Conservation (phyloP, 2,888 invertebrate genomes). For the Drosophila crucigera region DNA sequence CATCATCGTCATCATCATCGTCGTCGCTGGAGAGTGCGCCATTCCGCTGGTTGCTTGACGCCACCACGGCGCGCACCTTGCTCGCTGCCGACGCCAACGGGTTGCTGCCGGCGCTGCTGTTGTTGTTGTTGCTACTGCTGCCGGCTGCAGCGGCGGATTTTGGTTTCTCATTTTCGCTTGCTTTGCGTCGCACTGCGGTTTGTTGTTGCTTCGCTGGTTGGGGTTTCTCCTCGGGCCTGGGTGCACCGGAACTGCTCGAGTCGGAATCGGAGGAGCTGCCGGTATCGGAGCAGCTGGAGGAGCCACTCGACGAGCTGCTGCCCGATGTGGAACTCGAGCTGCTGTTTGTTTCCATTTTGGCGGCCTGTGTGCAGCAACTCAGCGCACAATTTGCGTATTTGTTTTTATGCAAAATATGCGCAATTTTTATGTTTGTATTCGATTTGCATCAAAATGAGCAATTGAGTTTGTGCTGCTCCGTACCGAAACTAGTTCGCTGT, state of each 20-base stretch:
- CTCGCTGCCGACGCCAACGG: slow-evolving; percentile 52
- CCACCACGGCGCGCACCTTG: slow-evolving; percentile 60
- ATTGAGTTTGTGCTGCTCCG: slow-evolving; percentile 21
- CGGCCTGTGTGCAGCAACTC: neutral
- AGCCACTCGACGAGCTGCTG: slow-evolving; percentile 89
- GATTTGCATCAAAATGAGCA: slow-evolving; percentile 49
- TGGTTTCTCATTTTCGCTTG: slow-evolving; percentile 47
- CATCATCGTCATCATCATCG: slow-evolving; percentile 55
- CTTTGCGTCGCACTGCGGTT: slow-evolving; percentile 53
- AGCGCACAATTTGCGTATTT: neutral
- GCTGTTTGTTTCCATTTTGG: slow-evolving; percentile 54
- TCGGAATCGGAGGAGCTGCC: slow-evolving; percentile 88
- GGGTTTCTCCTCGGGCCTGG: slow-evolving; percentile 80
- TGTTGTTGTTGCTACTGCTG: slow-evolving; percentile 4
- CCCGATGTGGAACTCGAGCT: slow-evolving; percentile 89
- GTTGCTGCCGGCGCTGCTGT: slow-evolving; percentile 4
- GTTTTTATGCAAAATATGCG: slow-evolving; percentile 4
- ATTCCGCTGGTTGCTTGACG: slow-evolving; percentile 62
- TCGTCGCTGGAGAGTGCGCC: slow-evolving; percentile 87
- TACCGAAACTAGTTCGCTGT: slow-evolving; percentile 32
- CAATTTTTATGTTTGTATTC: slow-evolving; percentile 39
- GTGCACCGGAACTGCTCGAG: slow-evolving; percentile 86
- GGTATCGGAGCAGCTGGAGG: slow-evolving; percentile 89
- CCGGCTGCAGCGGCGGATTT: slow-evolving; percentile 47
- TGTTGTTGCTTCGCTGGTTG: slow-evolving; percentile 64